These are phyloP conservation scores for Tridacna gigas DNA, from an alignment of 2,888 invertebrate genomes.

Conservation along the genomic window DNA sequence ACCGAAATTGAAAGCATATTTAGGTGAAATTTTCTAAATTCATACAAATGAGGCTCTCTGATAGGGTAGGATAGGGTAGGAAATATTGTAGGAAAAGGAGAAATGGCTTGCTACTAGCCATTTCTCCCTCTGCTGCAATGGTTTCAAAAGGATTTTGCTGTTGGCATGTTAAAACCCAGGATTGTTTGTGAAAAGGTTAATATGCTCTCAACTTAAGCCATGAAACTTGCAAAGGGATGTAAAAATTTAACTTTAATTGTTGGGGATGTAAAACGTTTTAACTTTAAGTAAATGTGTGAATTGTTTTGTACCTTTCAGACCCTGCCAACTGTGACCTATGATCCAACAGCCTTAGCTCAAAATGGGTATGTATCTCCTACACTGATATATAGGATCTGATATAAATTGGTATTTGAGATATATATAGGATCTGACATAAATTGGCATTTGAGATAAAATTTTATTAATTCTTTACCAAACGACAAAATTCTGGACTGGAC, in stretches of 20 bases:
- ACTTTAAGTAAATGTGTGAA: no score
- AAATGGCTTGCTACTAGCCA: background rate
- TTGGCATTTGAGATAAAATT: no score
- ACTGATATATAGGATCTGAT: no score
- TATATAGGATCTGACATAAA: no score
- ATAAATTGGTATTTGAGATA: no score
- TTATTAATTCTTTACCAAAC: no score
- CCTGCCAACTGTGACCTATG: slow-evolving; percentile 74
- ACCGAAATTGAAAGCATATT: no score
- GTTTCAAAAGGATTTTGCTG: background rate
- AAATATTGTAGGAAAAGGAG: background rate
- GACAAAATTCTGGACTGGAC: no score
- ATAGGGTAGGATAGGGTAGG: no score
- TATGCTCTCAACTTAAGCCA: background rate
- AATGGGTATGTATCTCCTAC: slow-evolving; percentile 80
- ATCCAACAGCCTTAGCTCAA: slow-evolving; percentile 77
- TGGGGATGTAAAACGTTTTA: no score
- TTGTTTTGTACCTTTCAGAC: slow-evolving; percentile 60
- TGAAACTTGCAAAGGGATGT: background rate
- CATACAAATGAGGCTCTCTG: no score
- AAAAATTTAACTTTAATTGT: background rate
- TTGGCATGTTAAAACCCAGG: background rate
- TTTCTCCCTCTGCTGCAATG: background rate
- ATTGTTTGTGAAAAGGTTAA: background rate
- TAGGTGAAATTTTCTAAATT: no score